A percentile compares a stretch with the other conserved stretches of the same genome.
These are phyloP conservation scores for Callaeas wilsoni DNA, from an alignment of 2,113 vertebrate species.

Conservation along the genomic window DNA sequence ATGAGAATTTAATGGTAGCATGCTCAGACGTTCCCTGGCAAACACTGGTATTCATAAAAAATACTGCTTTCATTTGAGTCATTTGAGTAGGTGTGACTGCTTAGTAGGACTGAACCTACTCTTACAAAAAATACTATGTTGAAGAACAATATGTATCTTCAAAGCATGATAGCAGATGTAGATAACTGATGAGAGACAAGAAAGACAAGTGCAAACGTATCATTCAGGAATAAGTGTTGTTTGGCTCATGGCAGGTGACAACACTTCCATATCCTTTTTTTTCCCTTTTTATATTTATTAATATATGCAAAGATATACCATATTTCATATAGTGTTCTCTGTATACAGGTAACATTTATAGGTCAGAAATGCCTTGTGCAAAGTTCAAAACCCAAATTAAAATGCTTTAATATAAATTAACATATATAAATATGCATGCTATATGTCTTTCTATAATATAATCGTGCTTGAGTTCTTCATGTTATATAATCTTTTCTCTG, in stretches of 20 bases:
- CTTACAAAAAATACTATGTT: constrained; percentile 22
- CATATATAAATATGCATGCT: background rate
- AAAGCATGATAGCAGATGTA: constrained; percentile 12
- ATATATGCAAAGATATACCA: background rate
- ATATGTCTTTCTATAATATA: background rate
- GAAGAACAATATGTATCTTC: constrained; percentile 32
- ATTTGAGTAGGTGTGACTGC: constrained; percentile 58
- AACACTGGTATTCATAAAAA: constrained; percentile 38
- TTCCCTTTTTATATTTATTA: background rate
- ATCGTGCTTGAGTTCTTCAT: background rate
- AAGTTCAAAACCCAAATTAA: background rate
- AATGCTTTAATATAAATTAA: background rate
- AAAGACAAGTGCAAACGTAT: constrained; percentile 50
- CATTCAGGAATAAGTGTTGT: constrained; percentile 45
- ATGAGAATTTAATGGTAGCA: constrained; percentile 20
- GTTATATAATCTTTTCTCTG: background rate
- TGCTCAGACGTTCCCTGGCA: constrained; percentile 21
- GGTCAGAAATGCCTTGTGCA: background rate
- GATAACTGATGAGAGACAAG: constrained; percentile 1
- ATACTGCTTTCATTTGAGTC: constrained; percentile 49
- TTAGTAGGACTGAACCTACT: constrained; percentile 39
- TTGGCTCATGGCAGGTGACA: constrained; percentile 22
- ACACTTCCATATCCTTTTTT: background rate
- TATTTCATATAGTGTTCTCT: background rate
- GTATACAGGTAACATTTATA: background rate